Base-by-base conservation (phyloP, 1,140 invertebrate species). In the Mamestra configurata region DNA sequence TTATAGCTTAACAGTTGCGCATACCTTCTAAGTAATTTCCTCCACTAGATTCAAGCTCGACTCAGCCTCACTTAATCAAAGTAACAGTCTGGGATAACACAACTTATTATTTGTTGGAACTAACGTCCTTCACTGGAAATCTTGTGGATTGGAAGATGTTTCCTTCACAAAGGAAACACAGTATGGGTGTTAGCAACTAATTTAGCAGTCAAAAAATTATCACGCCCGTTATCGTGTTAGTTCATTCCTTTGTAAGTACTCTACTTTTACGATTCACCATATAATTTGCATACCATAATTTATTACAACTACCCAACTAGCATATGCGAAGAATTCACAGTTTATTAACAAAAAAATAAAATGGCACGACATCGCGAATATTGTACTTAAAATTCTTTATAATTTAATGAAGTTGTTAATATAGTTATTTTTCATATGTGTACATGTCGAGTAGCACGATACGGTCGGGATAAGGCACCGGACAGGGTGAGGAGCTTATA, bases 381-480 rank as follows among this genome's bases (percentile, higher is more conserved):
- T 55, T 22, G 24, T 55, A 24, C 3, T 20, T 53, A 53, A 15
- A 51, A 3, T 55, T 55, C 22, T 13, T 11, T 24, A 24, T 55
- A 55, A 55, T 22, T 55, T 24, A 55, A 55, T 55, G 11, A 55
- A 55, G 53, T 55, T 55, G 53, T 55, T 55, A 55, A 55, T 55
- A 55, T 27, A 27, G 53, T 55, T 24, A 13, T 22, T 24, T 55
- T 55, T 11, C n/a, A 10, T 18, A 27, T 24, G n/a, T 55, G 20
- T n/a, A 20, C 49, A 20, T 51, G 49, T 13, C 20, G 22, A 13
- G 20, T 55, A 2, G 22, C 53, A 24, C 53, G 51, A 24, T 22
- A 22, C 7, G 18, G 18, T 55, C 18, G 10, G 0, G 11, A 1
- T 20, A 11, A 10, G 1, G 43, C 4, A 8, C 11, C 3, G 27